phyloP scores from a whole-genome alignment of 1,140 invertebrate genomes.

The Eubasilissa regina region DNA sequence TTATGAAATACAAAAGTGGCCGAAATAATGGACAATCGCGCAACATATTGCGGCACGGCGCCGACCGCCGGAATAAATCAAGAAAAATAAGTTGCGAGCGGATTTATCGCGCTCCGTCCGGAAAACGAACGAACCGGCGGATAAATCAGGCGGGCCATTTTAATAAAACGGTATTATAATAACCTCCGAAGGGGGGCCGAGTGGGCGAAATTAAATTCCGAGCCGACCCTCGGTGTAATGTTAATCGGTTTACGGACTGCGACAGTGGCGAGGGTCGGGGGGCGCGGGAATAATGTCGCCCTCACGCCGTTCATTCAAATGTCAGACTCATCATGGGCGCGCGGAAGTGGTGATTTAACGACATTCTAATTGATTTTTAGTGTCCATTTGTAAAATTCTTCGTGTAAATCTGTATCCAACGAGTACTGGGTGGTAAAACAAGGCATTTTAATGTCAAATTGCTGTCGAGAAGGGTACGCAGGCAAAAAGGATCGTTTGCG shows the following conservation, averaged over 20 bases:
- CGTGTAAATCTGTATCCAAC: too few species aligned
- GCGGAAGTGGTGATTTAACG: too few species aligned
- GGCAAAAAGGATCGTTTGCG: too few species aligned
- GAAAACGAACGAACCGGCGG: conserved; percentile 34
- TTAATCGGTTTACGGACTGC: conserved; percentile 13
- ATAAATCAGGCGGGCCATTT: conserved; percentile 35
- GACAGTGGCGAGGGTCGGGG: neutral
- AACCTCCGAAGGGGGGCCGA: neutral
- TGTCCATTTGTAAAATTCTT: too few species aligned
- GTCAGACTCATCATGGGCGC: neutral
- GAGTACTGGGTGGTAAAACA: too few species aligned
- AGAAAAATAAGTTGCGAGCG: conserved; percentile 35
- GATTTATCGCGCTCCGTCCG: conserved; percentile 33
- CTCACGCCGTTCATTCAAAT: neutral
- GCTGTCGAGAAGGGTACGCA: too few species aligned
- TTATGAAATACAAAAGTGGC: conserved; percentile 42
- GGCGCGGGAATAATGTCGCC: neutral
- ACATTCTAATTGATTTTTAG: too few species aligned
- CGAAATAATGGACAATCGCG: conserved; percentile 44
- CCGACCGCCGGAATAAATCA: conserved; percentile 38
- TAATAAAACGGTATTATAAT: conserved; percentile 45
- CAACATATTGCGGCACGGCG: conserved; percentile 35
- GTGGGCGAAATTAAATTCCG: conserved; percentile 28
- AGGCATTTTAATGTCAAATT: too few species aligned
- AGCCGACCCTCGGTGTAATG: neutral